phyloP scores from a whole-genome alignment of 2,888 invertebrate genomes.

The Leucoptera coffeella region DNA sequence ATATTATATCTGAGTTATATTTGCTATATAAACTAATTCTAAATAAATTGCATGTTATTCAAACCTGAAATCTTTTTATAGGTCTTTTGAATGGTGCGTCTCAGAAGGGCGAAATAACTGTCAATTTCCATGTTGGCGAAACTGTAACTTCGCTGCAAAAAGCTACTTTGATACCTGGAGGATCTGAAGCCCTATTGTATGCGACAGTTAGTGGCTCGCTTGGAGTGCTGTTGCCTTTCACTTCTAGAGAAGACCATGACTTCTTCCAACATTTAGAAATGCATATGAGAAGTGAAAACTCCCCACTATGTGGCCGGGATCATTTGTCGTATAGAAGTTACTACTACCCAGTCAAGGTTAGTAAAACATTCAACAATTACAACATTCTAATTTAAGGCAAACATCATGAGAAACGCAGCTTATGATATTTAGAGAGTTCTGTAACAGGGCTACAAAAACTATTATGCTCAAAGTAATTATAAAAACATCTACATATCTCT shows the following conservation, averaged over 20 bases:
- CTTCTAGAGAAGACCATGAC: slow-evolving; percentile 95
- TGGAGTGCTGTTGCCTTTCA: slow-evolving; percentile 90
- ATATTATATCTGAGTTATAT: slow-evolving; percentile 38
- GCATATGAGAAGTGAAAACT: slow-evolving; percentile 97
- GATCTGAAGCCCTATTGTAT: slow-evolving; percentile 94
- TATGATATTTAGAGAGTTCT: too few species aligned
- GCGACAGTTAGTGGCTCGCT: slow-evolving; percentile 92
- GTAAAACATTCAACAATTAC: slow-evolving; percentile 5
- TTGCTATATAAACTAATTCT: slow-evolving; percentile 5
- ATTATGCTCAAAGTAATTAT: too few species aligned
- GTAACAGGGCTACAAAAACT: too few species aligned
- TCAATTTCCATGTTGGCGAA: slow-evolving; percentile 95
- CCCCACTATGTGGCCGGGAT: slow-evolving; percentile 94
- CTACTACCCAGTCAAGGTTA: slow-evolving; percentile 93
- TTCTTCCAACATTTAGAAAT: slow-evolving; percentile 99
- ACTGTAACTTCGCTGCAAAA: slow-evolving; percentile 92
- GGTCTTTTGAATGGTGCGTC: slow-evolving; percentile 94
- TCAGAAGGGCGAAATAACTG: slow-evolving; percentile 90
- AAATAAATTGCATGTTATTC: not conserved
- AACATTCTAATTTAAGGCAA: too few species aligned
- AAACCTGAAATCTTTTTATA: slow-evolving; percentile 13
- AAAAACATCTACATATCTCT: too few species aligned
- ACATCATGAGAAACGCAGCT: too few species aligned
- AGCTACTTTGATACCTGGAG: slow-evolving; percentile 94
- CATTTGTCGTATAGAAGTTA: slow-evolving; percentile 96